Evolutionary conservation across 2,888 invertebrate species (phyloP), one percentile per base, ranked within the genome.

Genomic region (Himalopsyche tibetana): DNA sequence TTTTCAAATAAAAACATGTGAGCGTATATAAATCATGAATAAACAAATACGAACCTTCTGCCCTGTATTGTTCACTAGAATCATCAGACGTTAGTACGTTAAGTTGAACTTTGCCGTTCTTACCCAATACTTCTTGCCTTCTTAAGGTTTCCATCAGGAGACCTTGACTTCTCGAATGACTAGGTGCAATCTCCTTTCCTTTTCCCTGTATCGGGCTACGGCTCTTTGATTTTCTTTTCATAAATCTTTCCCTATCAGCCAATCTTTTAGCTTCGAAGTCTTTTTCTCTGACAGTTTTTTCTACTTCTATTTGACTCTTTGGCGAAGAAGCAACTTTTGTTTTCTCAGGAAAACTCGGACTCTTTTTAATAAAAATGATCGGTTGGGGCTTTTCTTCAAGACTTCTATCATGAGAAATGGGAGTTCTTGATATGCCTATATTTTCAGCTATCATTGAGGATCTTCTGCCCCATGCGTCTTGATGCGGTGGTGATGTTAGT

Each of bases 41-140:
- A 90, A 5, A 36, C 38, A 11, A 36, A 36, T 28, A 38, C 74
- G 12, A 36, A 92, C 93, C 92, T 89, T 93, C 92, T 91, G 92
- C 92, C 87, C 92, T 91, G 88, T 93, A 93, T 89, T 93, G 93
- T 89, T 93, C 93, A 90, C 94, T 95, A 8, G 94, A 94, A 90
- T 94, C 94, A 89, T 94, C 94, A 55, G 94, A 94, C 28, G 94
- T 94, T 19, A 94, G 94, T 88, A 94, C 93, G 89, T 94, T 94
- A 0, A 93, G 90, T 88, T 93, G 92, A 80, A 94, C 92, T 89
- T 94, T 94, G 89, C 93, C 92, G 87, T 92, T 93, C 80, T 94
- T 93, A 45, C 92, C 91, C 88, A 92, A 90, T 89, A 91, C 91
- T 89, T 94, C 94, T 84, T 94, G 92, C 90, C 94, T 91, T 88